Conservation (phyloP, 2,888 invertebrate species). For the Tanytarsus gracilentus region DNA sequence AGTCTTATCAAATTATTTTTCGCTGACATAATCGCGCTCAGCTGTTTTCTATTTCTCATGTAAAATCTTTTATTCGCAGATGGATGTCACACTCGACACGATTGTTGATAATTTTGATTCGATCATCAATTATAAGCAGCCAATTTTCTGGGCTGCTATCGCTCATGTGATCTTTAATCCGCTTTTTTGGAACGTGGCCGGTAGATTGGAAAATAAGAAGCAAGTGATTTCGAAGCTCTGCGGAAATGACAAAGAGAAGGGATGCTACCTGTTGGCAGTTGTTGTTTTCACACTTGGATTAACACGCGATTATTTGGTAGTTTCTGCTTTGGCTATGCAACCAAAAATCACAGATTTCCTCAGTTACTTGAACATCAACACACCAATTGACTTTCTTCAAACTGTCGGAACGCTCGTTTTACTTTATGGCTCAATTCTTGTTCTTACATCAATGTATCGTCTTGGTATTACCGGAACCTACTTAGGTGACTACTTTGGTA, state of each 20-base stretch:
- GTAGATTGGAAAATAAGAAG: constrained; percentile 3
- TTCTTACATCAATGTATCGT: constrained; percentile 31
- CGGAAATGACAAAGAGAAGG: not conserved
- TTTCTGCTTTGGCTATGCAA: not conserved
- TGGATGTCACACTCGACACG: not conserved
- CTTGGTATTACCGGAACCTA: constrained; percentile 33
- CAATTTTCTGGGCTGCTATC: constrained; percentile 5
- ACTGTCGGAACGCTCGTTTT: constrained; percentile 5
- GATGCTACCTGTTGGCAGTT: constrained; percentile 9
- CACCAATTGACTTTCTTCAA: not conserved
- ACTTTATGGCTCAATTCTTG: constrained; percentile 30
- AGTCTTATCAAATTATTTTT: too few relatives aligned
- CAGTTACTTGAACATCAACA: not conserved
- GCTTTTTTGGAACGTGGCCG: constrained; percentile 17
- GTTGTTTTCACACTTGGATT: constrained; percentile 11
- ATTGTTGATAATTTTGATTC: constrained; percentile 8
- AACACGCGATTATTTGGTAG: constrained; percentile 11
- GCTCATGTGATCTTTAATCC: constrained; percentile 22
- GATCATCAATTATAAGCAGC: constrained; percentile 10
- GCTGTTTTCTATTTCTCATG: too few relatives aligned
- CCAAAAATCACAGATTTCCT: constrained; percentile 1
- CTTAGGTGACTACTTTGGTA: constrained; percentile 33
- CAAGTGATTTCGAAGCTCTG: not conserved
- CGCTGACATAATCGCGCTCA: too few relatives aligned
- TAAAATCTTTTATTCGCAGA: not conserved